Evolutionary conservation across 2,888 invertebrate species (phyloP), one percentile per base, ranked within the genome.

Genomic region (Drosophila macrothrix): DNA sequence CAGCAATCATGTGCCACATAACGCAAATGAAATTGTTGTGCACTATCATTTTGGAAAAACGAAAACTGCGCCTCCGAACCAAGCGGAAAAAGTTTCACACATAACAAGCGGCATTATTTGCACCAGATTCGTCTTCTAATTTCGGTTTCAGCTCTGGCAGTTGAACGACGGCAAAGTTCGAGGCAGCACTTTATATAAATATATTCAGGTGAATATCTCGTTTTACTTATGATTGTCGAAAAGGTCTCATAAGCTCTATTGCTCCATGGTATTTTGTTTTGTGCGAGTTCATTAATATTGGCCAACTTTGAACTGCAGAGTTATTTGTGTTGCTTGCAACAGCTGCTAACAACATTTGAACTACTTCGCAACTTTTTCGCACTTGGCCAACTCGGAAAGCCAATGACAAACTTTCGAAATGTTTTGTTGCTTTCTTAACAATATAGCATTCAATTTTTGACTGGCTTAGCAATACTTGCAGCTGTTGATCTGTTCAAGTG

Each of bases 1-100:
- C 83, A 91, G 86, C 82, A 90, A 92, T 93, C 92, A 93, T 93
- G 93, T 92, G 91, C 90, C 88, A 92, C 88, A 82, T 92, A 90
- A 91, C 77, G 80, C 90, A 83, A 85, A 80, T 86, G 67, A 90
- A 91, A 86, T 88, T 91, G 76, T 82, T 90, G 80, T 83, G 83
- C 86, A 90, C 90, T 86, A 91, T 92, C 67, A 92, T 92, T 83
- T 85, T 92, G 86, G 93, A 91, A 83, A 92, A 92, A 87, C 90
- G 91, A 75, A 92, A 92, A 88, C 84, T 92, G 75, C 92, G 92
- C 67, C 87, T 92, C 41, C 85, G 91, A 85, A 91, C 93, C 76
- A 93, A 92, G 72, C 89, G 92, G 75, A 93, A 93, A 93, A 93
- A 93, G 92, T 85, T 88, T 55, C 90, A 85, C 52, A 92, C 90